Evolutionary conservation across 2,797 vertebrate species (phyloP), one percentile per base, ranked within the genome.

Genomic region (Cuculus canorus): DNA sequence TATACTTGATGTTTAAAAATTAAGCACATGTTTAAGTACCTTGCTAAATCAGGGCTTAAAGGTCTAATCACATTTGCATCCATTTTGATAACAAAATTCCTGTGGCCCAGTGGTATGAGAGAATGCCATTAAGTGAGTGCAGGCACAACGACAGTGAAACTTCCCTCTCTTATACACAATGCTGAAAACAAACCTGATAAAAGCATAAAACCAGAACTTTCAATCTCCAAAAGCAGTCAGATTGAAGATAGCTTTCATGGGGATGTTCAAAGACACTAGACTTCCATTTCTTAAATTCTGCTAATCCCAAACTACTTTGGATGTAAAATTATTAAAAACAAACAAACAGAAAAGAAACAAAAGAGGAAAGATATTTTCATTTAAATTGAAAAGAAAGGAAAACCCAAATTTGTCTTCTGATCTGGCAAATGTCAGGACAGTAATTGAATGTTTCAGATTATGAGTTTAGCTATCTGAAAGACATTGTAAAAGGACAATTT

Each of bases 351-450:
- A 92, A 77, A 56, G 15, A 79, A 86, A 71, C 14, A 63, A 39
- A 66, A 78, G 65, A 23, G 4, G 2, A 15, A 77, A 33, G 23
- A 7, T 57, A 33, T 64, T 93, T 94, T 87, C 60, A 92, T 92
- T 84, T 85, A 87, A 93, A 85, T 59, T 73, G 41, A 57, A 87
- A 72, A 84, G 56, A 92, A 84, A 90, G 11, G 25, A 79, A 83
- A 86, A 18, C 37, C 8, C 54, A 82, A 73, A 94, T 85, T 88
- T 88, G 35, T 94, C 83, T 95, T 95, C 66, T 79, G 79, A 68
- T 90, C 65, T 88, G 82, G 83, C 76, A 93, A 96, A 95, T 93
- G 92, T 92, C 92, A 95, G 85, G 91, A 90, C 89, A 95, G 92
- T 93, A 90, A 96, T 78, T 78, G 88, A 94, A 91, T 78, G 68